Evolutionary conservation across 2,888 invertebrate genomes (phyloP).

Genomic region (Eupithecia subumbrata): DNA sequence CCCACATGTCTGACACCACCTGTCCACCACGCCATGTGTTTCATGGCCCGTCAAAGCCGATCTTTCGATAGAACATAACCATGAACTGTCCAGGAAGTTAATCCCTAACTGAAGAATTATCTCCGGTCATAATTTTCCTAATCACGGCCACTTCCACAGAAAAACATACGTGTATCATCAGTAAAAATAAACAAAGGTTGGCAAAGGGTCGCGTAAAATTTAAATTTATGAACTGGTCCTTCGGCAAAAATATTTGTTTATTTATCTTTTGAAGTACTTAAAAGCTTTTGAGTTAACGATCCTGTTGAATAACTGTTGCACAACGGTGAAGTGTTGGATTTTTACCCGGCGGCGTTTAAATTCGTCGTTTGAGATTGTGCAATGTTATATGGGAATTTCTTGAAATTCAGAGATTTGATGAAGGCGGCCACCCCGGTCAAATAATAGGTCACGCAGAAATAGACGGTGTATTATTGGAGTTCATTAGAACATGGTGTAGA

Average conservation of each 20-base stretch:
- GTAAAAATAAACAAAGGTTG: slow-evolving; percentile 49
- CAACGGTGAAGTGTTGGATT: slow-evolving; percentile 56
- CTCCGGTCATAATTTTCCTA: slow-evolving; percentile 37
- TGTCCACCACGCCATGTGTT: slow-evolving; percentile 67
- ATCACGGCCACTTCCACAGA: slow-evolving; percentile 42
- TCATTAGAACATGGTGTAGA: slow-evolving; percentile 69
- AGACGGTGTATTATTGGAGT: slow-evolving; percentile 69
- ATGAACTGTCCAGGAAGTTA: slow-evolving; percentile 67
- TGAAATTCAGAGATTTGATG: slow-evolving; percentile 62
- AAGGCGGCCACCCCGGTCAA: slow-evolving; percentile 56
- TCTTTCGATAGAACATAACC: slow-evolving; percentile 52
- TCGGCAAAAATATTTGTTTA: slow-evolving; percentile 53
- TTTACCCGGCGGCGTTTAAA: slow-evolving; percentile 49
- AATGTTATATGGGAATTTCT: slow-evolving; percentile 70
- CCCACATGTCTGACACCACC: slow-evolving; percentile 74
- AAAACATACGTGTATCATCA: slow-evolving; percentile 48
- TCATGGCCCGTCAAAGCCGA: slow-evolving; percentile 46
- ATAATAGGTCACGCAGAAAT: slow-evolving; percentile 76
- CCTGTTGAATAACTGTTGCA: slow-evolving; percentile 57
- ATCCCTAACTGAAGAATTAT: slow-evolving; percentile 39
- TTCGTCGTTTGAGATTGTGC: slow-evolving; percentile 64
- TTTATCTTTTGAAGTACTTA: slow-evolving; percentile 61
- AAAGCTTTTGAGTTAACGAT: slow-evolving; percentile 66
- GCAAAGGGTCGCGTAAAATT: slow-evolving; percentile 48
- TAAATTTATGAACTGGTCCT: slow-evolving; percentile 51